Evolutionary conservation across 2,888 invertebrate genomes (phyloP).

Genomic region (Drosophila peninsularis): DNA sequence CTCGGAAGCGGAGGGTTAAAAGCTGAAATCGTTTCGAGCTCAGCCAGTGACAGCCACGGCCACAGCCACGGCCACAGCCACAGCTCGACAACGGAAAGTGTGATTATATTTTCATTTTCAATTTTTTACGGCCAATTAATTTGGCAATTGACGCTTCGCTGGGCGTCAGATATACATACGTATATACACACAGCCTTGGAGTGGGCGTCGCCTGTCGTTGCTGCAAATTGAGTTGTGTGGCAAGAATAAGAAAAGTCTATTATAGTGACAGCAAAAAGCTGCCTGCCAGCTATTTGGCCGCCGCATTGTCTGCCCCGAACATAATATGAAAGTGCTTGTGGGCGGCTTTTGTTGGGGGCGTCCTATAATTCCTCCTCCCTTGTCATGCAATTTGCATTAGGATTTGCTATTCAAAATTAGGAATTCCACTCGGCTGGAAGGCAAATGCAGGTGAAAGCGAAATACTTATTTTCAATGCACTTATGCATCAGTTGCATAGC

Average conservation of each 20-base stretch:
- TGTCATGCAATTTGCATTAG: constrained; percentile 66
- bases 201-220: constrained; percentile 28
- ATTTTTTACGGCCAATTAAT: constrained; percentile 85
- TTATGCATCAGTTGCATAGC: constrained; percentile 58
- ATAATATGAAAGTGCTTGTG: constrained; percentile 56
- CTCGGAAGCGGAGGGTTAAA: constrained; percentile 55
- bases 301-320: constrained; percentile 66
- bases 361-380: constrained; percentile 18
- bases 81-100: constrained; percentile 73
- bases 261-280: constrained; percentile 67
- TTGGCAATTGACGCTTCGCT: constrained; percentile 81
- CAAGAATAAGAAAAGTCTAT: constrained; percentile 77
- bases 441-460: not conserved
- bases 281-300: constrained; percentile 69
- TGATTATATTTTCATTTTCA: constrained; percentile 85
- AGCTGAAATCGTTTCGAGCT: constrained; percentile 46
- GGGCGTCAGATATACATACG: constrained; percentile 61
- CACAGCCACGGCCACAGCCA: not conserved
- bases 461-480: constrained; percentile 47
- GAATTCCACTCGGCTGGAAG: constrained; percentile 64
- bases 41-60: constrained; percentile 49
- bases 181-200: not conserved
- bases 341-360: constrained; percentile 64
- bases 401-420: constrained; percentile 70
- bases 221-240: constrained; percentile 77